Conservation (phyloP, 2,797 vertebrate species). For the Alectoris magna region DNA sequence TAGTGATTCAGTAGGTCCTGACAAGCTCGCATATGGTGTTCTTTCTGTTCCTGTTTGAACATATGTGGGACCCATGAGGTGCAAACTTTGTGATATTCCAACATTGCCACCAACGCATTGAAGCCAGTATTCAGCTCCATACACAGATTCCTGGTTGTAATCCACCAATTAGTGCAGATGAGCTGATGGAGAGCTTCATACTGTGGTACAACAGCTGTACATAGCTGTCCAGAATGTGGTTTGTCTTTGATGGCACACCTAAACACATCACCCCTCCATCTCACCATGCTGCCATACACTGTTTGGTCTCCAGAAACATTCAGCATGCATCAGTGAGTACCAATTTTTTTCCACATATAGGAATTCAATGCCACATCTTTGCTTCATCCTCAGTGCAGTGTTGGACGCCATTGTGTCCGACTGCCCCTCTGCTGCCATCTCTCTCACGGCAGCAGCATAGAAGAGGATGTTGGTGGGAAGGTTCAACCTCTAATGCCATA, state of each 20-base stretch:
- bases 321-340: background rate
- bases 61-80: background rate
- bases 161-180: background rate
- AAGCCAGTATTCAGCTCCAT: background rate
- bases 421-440: background rate
- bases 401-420: background rate
- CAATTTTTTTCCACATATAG: background rate
- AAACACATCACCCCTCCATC: too few species aligned
- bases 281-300: too few species aligned
- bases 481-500: background rate
- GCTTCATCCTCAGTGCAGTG: background rate
- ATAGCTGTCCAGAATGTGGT: too few species aligned
- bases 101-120: background rate
- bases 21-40: background rate
- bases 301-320: background rate
- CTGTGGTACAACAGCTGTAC: background rate
- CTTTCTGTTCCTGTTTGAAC: background rate
- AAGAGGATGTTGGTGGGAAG: background rate
- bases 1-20: too few species aligned
- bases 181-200: background rate
- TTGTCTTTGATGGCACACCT: too few species aligned
- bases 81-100: background rate
- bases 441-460: background rate
- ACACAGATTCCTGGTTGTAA: background rate
- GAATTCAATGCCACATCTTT: background rate